Evolutionary conservation across 2,797 vertebrate species (phyloP).

Genomic region (Scleropages formosus): DNA sequence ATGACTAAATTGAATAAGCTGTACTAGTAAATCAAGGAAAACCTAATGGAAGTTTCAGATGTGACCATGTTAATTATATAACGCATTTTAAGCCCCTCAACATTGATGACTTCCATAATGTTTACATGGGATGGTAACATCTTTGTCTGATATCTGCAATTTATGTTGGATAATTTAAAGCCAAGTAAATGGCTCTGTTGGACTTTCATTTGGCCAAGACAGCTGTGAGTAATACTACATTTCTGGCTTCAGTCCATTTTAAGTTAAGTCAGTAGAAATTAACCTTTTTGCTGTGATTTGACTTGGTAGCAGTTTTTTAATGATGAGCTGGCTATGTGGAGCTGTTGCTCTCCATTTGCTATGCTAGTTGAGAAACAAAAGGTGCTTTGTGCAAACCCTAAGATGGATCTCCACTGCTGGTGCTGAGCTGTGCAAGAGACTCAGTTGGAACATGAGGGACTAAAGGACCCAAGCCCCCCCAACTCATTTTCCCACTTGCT

Average conservation of each 20-base stretch:
- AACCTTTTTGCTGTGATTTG: slow-evolving; percentile 6
- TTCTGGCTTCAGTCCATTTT: slow-evolving; percentile 30
- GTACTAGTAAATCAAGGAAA: slow-evolving; percentile 34
- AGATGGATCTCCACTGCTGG: slow-evolving; percentile 31
- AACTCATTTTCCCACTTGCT: slow-evolving; percentile 44
- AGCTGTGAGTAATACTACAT: slow-evolving; percentile 22
- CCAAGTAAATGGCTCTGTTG: slow-evolving; percentile 35
- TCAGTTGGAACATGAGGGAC: slow-evolving; percentile 38
- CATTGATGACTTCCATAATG: slow-evolving; percentile 21
- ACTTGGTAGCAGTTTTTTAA: slow-evolving; percentile 10
- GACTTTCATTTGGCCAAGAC: slow-evolving; percentile 32
- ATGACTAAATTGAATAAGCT: slow-evolving; percentile 40
- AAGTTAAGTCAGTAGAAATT: slow-evolving; percentile 2
- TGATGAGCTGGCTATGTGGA: not conserved
- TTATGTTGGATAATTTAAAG: slow-evolving; percentile 43
- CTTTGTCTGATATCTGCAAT: slow-evolving; percentile 23
- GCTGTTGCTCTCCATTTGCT: slow-evolving; percentile 1
- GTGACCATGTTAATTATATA: slow-evolving; percentile 17
- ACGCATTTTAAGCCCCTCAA: slow-evolving; percentile 34
- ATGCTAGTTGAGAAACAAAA: slow-evolving; percentile 13
- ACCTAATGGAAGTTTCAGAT: slow-evolving; percentile 28
- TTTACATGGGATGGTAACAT: slow-evolving; percentile 29
- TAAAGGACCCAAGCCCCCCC: slow-evolving; percentile 54
- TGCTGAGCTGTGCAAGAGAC: slow-evolving; percentile 32
- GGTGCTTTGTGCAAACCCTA: slow-evolving; percentile 14